Evolutionary conservation across 2,797 vertebrate species (phyloP).

Genomic region (Chaetodon trifasciatus): DNA sequence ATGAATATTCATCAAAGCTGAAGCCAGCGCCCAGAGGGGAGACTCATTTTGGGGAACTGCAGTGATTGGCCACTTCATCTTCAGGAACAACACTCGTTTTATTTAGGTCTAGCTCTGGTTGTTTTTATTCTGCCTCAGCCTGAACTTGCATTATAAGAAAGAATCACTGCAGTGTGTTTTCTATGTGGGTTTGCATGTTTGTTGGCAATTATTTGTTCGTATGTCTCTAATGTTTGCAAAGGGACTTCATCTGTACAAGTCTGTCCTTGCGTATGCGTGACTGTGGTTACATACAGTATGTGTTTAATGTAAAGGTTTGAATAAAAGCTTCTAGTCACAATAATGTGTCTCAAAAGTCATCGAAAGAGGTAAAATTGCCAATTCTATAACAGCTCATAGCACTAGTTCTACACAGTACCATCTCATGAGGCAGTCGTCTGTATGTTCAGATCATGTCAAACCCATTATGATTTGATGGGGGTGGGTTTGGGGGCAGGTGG

Average conservation of each 20-base stretch:
- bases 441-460: neutral
- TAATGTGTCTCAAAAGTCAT: neutral
- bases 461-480: neutral
- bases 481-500: too few relatives aligned
- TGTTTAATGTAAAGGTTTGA: neutral
- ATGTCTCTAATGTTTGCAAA: neutral
- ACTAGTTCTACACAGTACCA: neutral
- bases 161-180: conserved; percentile 8
- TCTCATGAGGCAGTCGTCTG: neutral
- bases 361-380: neutral
- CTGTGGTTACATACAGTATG: neutral
- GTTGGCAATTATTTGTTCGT: conserved; percentile 26
- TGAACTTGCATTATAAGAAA: conserved; percentile 24
- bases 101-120: conserved; percentile 25
- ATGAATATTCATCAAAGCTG: conserved; percentile 79
- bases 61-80: conserved; percentile 66
- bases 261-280: neutral
- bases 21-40: conserved; percentile 46
- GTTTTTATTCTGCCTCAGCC: conserved; percentile 3
- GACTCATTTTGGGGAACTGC: conserved; percentile 51
- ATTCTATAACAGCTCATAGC: neutral
- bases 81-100: conserved; percentile 43
- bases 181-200: conserved; percentile 16
- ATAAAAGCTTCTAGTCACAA: neutral
- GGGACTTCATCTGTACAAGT: neutral